Evolutionary conservation across 1,140 invertebrate species (phyloP).

Genomic region (Temnothorax longispinosus): DNA sequence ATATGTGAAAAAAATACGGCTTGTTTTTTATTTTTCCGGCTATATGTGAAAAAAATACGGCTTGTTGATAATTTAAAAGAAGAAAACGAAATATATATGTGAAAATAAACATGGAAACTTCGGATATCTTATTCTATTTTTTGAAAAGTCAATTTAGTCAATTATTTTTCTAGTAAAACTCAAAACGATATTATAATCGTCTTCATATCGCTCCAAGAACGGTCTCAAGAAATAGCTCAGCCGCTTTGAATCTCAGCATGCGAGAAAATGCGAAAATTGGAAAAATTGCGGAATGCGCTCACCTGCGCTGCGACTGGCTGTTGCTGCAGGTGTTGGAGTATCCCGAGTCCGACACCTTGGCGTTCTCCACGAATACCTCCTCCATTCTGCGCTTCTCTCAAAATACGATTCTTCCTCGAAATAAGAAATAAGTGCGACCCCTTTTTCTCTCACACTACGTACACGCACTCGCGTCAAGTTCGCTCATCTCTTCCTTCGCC

Average conservation of each 20-base stretch:
- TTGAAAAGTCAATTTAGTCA: neutral
- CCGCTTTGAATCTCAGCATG: neutral
- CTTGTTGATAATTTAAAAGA: neutral
- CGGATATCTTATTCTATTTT: neutral
- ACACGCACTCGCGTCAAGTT: constrained; percentile 10
- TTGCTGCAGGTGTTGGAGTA: constrained; percentile 92
- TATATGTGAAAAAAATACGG: too few species aligned
- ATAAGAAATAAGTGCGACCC: neutral
- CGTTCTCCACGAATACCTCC: constrained; percentile 86
- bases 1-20: too few species aligned
- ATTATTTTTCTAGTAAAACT: neutral
- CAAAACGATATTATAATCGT: neutral
- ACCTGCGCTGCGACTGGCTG: constrained; percentile 92
- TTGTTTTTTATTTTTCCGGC: too few species aligned
- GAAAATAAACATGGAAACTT: neutral
- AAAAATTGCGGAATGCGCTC: constrained; percentile 54
- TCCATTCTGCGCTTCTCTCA: constrained; percentile 79
- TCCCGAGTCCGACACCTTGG: constrained; percentile 91
- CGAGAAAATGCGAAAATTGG: too few species aligned
- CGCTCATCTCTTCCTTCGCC: constrained; percentile 3
- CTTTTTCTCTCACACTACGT: neutral
- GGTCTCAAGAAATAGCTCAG: too few species aligned
- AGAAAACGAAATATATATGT: neutral
- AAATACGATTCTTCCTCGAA: neutral
- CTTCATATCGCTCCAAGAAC: neutral